Percentiles rank a stretch among this genome's conserved stretches.
phyloP scores from a whole-genome alignment of 37 sponge, comb jelly and placozoan genomes.

The Ephydatia muelleri region DNA sequence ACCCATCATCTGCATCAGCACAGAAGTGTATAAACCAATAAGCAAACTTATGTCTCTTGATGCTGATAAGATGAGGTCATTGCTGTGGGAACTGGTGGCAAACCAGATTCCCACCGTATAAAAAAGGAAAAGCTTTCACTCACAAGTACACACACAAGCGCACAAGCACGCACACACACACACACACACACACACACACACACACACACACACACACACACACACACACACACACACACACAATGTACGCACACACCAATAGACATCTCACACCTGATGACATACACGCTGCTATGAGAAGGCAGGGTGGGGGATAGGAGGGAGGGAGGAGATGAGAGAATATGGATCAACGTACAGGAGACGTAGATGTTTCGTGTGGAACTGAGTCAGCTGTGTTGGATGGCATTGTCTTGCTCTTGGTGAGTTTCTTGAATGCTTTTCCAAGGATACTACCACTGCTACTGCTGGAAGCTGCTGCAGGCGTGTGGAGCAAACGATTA shows the following conservation, averaged over 20 bases:
- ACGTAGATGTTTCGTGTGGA: background rate
- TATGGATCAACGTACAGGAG: background rate
- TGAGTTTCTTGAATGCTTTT: background rate
- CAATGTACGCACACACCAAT: background rate
- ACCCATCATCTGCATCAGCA: no score
- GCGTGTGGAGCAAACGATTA: background rate
- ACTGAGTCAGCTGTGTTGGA: background rate
- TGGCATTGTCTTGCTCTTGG: background rate
- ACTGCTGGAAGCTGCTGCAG: background rate
- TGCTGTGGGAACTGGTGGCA: no score
- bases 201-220: background rate
- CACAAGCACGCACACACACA: background rate
- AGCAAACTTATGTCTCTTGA: no score
- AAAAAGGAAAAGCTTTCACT: no score
- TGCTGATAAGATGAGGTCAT: no score
- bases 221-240: slow-evolving; percentile 1
- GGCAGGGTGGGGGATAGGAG: no score
- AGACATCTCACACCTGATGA: background rate
- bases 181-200: background rate
- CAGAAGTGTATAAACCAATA: no score
- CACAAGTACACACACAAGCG: background rate
- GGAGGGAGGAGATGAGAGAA: no score
- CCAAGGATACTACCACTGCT: background rate
- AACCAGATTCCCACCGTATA: no score
- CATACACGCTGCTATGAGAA: no score